Conservation (phyloP, 2,888 invertebrate genomes). For the Agrochola lota region DNA sequence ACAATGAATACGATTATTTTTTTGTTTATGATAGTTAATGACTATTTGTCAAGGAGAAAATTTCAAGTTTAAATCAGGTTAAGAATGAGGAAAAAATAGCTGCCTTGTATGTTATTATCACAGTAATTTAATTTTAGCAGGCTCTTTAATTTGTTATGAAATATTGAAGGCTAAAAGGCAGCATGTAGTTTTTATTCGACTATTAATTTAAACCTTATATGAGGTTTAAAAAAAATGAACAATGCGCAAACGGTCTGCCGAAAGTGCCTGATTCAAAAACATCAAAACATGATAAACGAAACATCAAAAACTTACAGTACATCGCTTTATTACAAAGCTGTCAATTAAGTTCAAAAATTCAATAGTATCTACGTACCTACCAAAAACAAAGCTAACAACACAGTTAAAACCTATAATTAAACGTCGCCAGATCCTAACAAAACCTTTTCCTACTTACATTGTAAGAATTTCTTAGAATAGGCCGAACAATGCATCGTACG, state of each 20-base stretch:
- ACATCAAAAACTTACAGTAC: not conserved
- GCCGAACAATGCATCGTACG: conserved; percentile 62
- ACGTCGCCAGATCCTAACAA: conserved; percentile 45
- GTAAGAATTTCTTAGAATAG: conserved; percentile 61
- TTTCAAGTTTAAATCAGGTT: too few species aligned
- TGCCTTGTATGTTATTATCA: conserved; percentile 44
- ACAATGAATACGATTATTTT: conserved; percentile 40
- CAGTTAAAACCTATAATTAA: conserved; percentile 29
- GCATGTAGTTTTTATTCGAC: not conserved
- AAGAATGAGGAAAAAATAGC: conserved; percentile 46
- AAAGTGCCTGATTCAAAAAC: not conserved
- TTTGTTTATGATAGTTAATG: conserved; percentile 46
- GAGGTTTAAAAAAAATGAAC: too few species aligned
- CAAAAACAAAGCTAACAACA: conserved; percentile 26
- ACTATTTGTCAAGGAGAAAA: conserved; percentile 51
- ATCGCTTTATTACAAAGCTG: not conserved
- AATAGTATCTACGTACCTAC: not conserved
- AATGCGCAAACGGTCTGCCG: not conserved
- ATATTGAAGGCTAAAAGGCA: conserved; percentile 16
- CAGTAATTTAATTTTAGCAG: conserved; percentile 23
- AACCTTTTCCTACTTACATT: conserved; percentile 51
- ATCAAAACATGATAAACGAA: not conserved
- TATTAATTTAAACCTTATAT: not conserved
- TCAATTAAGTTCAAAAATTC: not conserved
- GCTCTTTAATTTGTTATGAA: conserved; percentile 28